Evolutionary conservation across 1,140 invertebrate genomes (phyloP), one percentile per base, ranked within the genome.

Genomic region (Mercenaria mercenaria): DNA sequence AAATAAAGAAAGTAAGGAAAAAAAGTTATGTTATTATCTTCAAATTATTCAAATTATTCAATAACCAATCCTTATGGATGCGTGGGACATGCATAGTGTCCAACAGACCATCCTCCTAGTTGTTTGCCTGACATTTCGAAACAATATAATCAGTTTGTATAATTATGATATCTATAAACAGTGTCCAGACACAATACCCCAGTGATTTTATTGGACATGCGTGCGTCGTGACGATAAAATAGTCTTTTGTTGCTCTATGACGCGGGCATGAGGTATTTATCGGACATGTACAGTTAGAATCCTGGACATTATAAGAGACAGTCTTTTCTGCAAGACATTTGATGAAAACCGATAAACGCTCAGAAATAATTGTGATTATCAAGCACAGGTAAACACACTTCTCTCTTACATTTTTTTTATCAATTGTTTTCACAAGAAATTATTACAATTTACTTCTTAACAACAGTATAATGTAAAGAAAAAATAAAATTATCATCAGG

Each of bases 201-300:
- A 8, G 59, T 29, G 59, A 64, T 20, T 64, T 11, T 64, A 64
- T 64, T 64, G 59, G 59, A 26, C 59, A 26, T 64, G 59, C 59
- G 59, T 64, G 59, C n/a, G 59, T 29, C 6, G 26, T 29, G 26
- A 64, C 10, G 59, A 64, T 64, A 64, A 64, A 29, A 23, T 11
- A 29, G 59, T 29, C 23, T 47, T 47, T 47, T 47, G 43, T 47
- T 47, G 26, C n/a, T 64, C 26, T 56, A 20, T 64, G 59, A 64
- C 59, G 59, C 59, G 20, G 26, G n/a, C 26, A 29, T 29, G 10
- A n/a, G 59, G n/a, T 64, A 64, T 64, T 64, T 64, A 64, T 64
- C 59, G 59, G 59, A 64, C n/a, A 64, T 64, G 59, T 64, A 64
- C 59, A 26, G 59, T 64, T 64, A 64, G 29, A 29, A 64, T 64